Conservation (phyloP, 2,113 vertebrate species). For the Brienomyrus longianalis region DNA sequence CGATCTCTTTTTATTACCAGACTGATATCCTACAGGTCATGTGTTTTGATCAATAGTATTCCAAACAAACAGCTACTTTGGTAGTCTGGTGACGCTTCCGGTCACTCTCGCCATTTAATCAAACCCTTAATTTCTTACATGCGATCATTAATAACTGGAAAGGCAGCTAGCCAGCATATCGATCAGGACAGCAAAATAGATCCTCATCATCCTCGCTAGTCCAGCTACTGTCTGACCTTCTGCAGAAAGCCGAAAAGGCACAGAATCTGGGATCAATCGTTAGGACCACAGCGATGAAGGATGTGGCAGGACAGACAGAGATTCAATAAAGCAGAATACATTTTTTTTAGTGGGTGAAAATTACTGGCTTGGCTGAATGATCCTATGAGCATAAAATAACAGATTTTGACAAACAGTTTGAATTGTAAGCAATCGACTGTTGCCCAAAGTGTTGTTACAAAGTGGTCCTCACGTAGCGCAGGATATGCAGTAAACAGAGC, state of each 20-base stretch:
- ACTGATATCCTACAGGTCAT: not conserved
- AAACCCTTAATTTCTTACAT: slow-evolving; percentile 1
- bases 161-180: slow-evolving; percentile 6
- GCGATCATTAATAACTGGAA: slow-evolving; percentile 12
- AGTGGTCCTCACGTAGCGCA: not conserved
- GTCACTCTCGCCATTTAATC: not conserved
- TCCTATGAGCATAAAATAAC: not conserved
- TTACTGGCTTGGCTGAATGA: not conserved
- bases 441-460: not conserved
- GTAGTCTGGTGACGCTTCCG: not conserved
- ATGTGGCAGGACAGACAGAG: not conserved
- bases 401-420: slow-evolving; percentile 9
- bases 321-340: not conserved
- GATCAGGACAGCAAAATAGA: slow-evolving; percentile 2
- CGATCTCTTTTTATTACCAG: not conserved
- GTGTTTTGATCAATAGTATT: not conserved
- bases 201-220: not conserved
- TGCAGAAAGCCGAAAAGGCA: not conserved
- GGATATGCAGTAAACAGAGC: not conserved
- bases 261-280: not conserved
- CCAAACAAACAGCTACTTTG: not conserved
- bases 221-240: not conserved
- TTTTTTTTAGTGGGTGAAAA: not conserved
- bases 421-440: slow-evolving; percentile 2
- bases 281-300: not conserved